Evolutionary conservation across 2,113 vertebrate genomes (phyloP).

Genomic region (Aphyosemion australe): DNA sequence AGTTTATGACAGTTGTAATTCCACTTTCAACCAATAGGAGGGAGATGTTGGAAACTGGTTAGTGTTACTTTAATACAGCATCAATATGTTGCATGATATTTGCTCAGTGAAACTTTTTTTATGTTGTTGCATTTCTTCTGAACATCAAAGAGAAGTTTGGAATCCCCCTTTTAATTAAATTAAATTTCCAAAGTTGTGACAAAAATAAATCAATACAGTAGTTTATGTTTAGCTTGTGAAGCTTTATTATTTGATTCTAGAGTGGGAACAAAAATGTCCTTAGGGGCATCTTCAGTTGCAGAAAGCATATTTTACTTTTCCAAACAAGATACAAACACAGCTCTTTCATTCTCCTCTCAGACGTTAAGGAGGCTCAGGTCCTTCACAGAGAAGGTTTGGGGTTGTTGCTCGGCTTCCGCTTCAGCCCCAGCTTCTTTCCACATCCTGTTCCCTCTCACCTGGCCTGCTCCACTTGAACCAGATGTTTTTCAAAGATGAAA

Average conservation of each 20-base stretch:
- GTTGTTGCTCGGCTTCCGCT: conserved; percentile 52
- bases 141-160: not conserved
- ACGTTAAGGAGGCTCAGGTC: conserved; percentile 2
- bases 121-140: not conserved
- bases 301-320: not conserved
- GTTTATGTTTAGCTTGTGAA: not conserved
- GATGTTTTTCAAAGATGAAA: conserved; percentile 67
- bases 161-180: not conserved
- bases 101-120: too few species aligned
- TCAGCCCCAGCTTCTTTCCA: conserved; percentile 53
- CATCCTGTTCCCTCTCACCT: conserved; percentile 55
- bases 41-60: too few species aligned
- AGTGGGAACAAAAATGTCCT: conserved; percentile 1
- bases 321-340: not conserved
- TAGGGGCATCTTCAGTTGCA: not conserved
- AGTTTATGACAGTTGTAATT: too few species aligned
- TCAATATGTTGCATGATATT: too few species aligned
- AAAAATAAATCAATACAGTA: not conserved
- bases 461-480: conserved; percentile 46
- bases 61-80: too few species aligned
- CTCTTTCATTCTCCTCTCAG: conserved; percentile 4
- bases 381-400: conserved; percentile 34
- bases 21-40: too few species aligned
- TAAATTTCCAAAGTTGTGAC: not conserved
- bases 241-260: not conserved